Conservation (phyloP, 2,888 invertebrate species). For the Liposcelis brunnea region DNA sequence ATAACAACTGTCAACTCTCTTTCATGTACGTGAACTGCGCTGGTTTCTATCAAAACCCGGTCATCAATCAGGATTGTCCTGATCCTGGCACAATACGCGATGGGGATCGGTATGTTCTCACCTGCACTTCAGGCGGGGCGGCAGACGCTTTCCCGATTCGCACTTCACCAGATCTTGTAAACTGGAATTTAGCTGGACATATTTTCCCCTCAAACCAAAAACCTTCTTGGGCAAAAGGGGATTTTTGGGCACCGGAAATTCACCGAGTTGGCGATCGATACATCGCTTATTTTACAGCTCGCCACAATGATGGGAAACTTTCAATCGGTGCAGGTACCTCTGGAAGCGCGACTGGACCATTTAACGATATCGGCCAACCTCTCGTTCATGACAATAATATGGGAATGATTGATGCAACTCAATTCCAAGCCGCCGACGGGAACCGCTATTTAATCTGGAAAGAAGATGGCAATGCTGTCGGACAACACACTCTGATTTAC, state of each 20-base stretch:
- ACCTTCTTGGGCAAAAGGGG: neutral
- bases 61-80: neutral
- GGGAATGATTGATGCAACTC: constrained; percentile 1
- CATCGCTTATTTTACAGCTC: neutral
- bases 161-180: neutral
- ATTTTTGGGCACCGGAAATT: constrained; percentile 3
- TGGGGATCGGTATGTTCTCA: neutral
- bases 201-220: neutral
- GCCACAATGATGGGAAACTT: neutral
- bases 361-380: neutral
- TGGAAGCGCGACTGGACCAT: neutral
- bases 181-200: neutral
- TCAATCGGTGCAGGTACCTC: neutral
- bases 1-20: no score
- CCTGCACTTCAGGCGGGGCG: neutral
- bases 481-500: neutral
- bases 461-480: neutral
- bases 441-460: neutral
- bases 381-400: neutral
- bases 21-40: no score
- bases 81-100: neutral
- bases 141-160: neutral
- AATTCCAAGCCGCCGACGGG: neutral
- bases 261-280: neutral
- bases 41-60: no score